Evolutionary conservation across 2,888 invertebrate genomes (phyloP).

Genomic region (Anarsia innoxiella): DNA sequence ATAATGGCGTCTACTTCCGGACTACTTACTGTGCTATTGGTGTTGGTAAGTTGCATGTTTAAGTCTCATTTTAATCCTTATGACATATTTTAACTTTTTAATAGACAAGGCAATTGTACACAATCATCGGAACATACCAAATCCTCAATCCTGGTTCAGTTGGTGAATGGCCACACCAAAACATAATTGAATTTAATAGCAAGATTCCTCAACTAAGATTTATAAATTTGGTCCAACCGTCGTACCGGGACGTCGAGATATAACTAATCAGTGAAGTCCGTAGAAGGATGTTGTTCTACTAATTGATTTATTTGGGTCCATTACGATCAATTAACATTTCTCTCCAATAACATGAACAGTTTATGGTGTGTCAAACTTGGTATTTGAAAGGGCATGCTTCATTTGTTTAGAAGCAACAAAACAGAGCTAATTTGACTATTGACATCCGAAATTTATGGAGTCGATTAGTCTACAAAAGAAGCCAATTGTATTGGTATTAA

Average conservation of each 20-base stretch:
- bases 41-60: slow-evolving; percentile 54
- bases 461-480: too few relatives aligned
- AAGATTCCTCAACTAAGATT: background rate
- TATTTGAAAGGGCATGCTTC: slow-evolving; percentile 5
- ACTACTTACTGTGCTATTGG: slow-evolving; percentile 36
- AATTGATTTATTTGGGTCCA: slow-evolving; percentile 58
- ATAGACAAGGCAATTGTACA: too few relatives aligned
- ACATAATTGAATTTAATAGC: background rate
- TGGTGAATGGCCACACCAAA: too few relatives aligned
- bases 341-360: slow-evolving; percentile 37
- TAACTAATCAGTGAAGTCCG: slow-evolving; percentile 40
- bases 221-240: slow-evolving; percentile 28
- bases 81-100: too few relatives aligned
- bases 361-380: slow-evolving; percentile 16
- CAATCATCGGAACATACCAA: too few relatives aligned
- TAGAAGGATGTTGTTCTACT: slow-evolving; percentile 42
- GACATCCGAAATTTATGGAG: too few relatives aligned
- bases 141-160: too few relatives aligned
- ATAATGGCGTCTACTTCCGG: slow-evolving; percentile 43
- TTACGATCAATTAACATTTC: slow-evolving; percentile 56
- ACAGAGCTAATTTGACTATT: too few relatives aligned
- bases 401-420: too few relatives aligned
- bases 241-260: slow-evolving; percentile 31
- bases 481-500: too few relatives aligned
- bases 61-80: too few relatives aligned